Conservation (phyloP, 2,797 vertebrate species). For the Myiothlypis coronata region DNA sequence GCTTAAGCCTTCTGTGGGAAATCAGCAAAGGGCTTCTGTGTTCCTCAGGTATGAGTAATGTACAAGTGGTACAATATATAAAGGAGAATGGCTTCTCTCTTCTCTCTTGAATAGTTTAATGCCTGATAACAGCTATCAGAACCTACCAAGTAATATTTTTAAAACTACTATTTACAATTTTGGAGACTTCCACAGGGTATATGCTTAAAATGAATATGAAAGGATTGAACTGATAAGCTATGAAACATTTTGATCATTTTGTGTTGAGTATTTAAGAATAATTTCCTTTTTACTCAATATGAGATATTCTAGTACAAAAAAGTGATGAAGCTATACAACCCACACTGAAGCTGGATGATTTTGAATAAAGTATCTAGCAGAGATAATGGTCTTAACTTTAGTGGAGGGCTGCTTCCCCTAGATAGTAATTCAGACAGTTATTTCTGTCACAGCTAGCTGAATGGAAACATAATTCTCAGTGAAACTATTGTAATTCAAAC, state of each 20-base stretch:
- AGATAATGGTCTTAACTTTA: conserved; percentile 10
- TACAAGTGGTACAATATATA: not conserved
- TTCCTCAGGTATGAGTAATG: not conserved
- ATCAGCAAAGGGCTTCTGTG: not conserved
- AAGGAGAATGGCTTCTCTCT: not conserved
- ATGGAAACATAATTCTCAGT: not conserved
- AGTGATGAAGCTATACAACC: not conserved
- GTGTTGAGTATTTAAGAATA: not conserved
- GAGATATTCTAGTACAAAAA: not conserved
- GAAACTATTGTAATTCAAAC: not conserved
- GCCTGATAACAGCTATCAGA: not conserved
- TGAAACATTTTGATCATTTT: not conserved
- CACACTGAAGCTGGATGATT: conserved; percentile 19
- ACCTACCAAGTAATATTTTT: not conserved
- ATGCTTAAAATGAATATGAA: not conserved
- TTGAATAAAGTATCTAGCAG: conserved; percentile 34
- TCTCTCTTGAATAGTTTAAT: not conserved
- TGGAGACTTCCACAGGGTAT: not conserved
- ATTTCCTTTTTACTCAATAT: not conserved
- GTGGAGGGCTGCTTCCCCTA: conserved; percentile 11
- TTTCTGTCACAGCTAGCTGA: conserved; percentile 32
- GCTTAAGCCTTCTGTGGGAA: not conserved
- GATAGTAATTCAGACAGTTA: conserved; percentile 19
- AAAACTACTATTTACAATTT: not conserved
- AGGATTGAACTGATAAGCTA: not conserved